Percentiles rank a stretch among this genome's conserved stretches.
phyloP scores from a whole-genome alignment of 2,888 invertebrate genomes.

The Noctua janthina region DNA sequence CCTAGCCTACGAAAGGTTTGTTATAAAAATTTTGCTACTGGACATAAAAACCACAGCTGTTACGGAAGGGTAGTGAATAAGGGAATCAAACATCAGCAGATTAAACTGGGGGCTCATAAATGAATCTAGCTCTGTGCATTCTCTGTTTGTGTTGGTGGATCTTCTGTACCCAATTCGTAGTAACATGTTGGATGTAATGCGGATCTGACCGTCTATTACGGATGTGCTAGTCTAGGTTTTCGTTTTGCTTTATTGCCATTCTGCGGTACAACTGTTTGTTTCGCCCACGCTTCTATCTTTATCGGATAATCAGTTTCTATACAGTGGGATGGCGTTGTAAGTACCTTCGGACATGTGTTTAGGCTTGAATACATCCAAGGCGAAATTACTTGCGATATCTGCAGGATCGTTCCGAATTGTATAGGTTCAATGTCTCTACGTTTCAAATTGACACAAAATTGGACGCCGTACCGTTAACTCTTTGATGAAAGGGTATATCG shows the following conservation, averaged over 20 bases:
- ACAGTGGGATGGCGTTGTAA: slow-evolving; percentile 34
- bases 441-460: slow-evolving; percentile 26
- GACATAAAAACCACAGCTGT: background rate
- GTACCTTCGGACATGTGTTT: slow-evolving; percentile 44
- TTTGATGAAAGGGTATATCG: slow-evolving; percentile 36
- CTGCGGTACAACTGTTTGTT: slow-evolving; percentile 51
- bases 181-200: slow-evolving; percentile 50
- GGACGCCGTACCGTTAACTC: slow-evolving; percentile 38
- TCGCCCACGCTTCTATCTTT: slow-evolving; percentile 47
- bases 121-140: background rate
- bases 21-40: background rate
- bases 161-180: slow-evolving; percentile 31
- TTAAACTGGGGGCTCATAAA: background rate
- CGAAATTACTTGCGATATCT: slow-evolving; percentile 17
- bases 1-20: background rate
- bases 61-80: background rate
- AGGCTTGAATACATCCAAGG: slow-evolving; percentile 1
- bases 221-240: slow-evolving; percentile 52
- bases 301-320: slow-evolving; percentile 59
- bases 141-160: background rate
- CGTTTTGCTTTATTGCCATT: slow-evolving; percentile 58
- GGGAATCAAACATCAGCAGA: background rate
- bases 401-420: slow-evolving; percentile 4
- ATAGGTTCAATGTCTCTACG: slow-evolving; percentile 30
- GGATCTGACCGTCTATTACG: slow-evolving; percentile 49